Evolutionary conservation across 35 echinoderm and acorn worm species (phyloP), one percentile per base, ranked within the genome.

Genomic region (Holothuria glaberrima): DNA sequence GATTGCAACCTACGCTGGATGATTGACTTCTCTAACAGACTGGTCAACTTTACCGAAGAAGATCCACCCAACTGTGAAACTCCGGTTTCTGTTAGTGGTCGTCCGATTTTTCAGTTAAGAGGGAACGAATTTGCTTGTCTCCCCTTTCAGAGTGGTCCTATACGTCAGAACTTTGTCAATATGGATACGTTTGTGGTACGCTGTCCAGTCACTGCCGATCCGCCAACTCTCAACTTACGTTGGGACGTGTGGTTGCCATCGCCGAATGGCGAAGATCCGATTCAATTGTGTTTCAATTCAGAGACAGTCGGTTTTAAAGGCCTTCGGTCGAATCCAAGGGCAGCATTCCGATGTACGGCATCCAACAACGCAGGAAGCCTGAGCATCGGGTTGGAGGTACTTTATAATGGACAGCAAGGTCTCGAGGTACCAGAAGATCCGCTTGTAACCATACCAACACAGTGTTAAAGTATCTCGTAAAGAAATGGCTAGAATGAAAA

Each of bases 251-350:
- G 80, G 80, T 30, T 84, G 12, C 80, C 80, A 26, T 59, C 59
- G 13, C 21, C 54, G 9, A 12, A 25, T 33, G 57, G 31, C 4
- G 6, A 6, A 1, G 80, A 84, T 63, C 59, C 80, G 26, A 30
- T 84, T 57, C 80, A 84, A 84, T 30, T 84, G n/a, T 84, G 52
- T 30, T 84, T 84, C 57, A 61, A 12, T 12, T 84, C 80, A 30
- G 80, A 84, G 80, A 84, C 54, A 14, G 80, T 84, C 12, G 80
- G 80, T 13, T 54, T 84, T 0, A 60, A 56, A 56, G 56, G 58
- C 28, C 57, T 84, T 14, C 54, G 20, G 9, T 12, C 56, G 27
- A 61, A 61, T 27, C 80, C 80, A 27, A 84, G 52, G 57, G 58
- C 80, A 4, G 80, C 80, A 7, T 84, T 84, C 59, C 52, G 58